Evolutionary conservation across 2,797 vertebrate species (phyloP).

Genomic region (Philypnodon macrostomus): DNA sequence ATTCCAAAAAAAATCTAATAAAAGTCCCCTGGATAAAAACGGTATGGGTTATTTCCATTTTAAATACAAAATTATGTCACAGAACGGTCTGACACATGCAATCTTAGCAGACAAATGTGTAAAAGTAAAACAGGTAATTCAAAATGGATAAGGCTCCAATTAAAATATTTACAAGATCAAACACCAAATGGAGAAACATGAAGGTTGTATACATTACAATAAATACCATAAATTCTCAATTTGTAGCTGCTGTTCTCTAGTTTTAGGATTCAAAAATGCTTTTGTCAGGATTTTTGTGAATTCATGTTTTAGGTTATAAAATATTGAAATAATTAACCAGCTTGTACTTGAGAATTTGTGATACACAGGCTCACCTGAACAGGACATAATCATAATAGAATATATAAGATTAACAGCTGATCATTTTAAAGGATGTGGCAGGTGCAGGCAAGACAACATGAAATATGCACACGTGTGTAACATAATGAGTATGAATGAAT

Average conservation of each 20-base stretch:
- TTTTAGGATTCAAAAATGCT: neutral
- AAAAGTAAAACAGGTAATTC: too few species aligned
- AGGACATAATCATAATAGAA: neutral
- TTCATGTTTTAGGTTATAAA: too few species aligned
- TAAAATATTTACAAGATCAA: too few species aligned
- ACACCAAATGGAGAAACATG: slow-evolving; percentile 9
- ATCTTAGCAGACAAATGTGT: slow-evolving; percentile 15
- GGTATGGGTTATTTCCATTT: neutral
- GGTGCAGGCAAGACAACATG: slow-evolving; percentile 22
- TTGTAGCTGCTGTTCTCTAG: neutral
- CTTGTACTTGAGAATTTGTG: slow-evolving; percentile 48
- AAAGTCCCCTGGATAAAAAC: neutral
- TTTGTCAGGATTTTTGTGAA: too few species aligned
- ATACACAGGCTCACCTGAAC: slow-evolving; percentile 8
- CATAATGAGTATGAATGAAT: neutral
- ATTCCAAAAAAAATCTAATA: slow-evolving; percentile 38
- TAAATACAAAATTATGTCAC: slow-evolving; percentile 2
- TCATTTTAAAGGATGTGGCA: slow-evolving; percentile 11
- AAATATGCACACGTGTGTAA: slow-evolving; percentile 8
- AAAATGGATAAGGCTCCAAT: too few species aligned
- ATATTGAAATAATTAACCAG: neutral
- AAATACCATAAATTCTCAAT: slow-evolving; percentile 46
- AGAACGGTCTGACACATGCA: slow-evolving; percentile 44
- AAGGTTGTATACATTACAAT: slow-evolving; percentile 14
- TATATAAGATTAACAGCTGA: slow-evolving; percentile 6